Evolutionary conservation across 2,113 vertebrate species (phyloP).

Genomic region (Daboia siamensis): DNA sequence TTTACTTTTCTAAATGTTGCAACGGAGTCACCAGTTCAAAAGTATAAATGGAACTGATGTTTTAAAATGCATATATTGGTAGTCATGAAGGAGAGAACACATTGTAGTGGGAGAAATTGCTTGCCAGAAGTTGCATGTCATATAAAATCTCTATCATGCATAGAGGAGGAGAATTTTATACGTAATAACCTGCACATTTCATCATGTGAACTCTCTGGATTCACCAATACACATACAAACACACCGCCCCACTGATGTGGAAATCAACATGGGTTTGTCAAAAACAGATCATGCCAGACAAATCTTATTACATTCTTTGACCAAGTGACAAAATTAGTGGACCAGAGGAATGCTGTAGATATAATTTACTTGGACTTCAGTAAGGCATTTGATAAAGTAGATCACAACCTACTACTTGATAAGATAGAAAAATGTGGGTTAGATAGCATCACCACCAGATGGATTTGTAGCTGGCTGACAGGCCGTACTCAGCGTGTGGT

Average conservation of each 20-base stretch:
- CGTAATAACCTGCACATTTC: not conserved
- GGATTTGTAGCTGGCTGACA: too few relatives aligned
- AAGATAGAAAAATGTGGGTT: too few relatives aligned
- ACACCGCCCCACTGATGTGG: not conserved
- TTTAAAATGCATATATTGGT: not conserved
- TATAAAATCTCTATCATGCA: not conserved
- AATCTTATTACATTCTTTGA: too few relatives aligned
- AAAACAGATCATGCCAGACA: too few relatives aligned
- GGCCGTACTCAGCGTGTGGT: too few relatives aligned
- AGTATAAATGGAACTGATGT: not conserved
- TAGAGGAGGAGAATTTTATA: not conserved
- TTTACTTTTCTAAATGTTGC: not conserved
- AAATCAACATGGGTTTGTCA: not conserved
- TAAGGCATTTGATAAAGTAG: too few relatives aligned
- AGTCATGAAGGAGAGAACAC: not conserved
- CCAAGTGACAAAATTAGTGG: too few relatives aligned
- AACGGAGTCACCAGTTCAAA: not conserved
- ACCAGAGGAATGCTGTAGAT: too few relatives aligned
- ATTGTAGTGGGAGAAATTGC: not conserved
- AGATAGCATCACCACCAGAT: too few relatives aligned
- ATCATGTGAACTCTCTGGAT: not conserved
- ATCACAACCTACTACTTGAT: too few relatives aligned
- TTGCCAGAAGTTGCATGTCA: not conserved
- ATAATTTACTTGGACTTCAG: too few relatives aligned
- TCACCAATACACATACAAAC: not conserved